Percentiles rank a stretch among this genome's conserved stretches.
Evolutionary conservation across 2,797 vertebrate species (phyloP).

Genomic region (Morus bassanus): DNA sequence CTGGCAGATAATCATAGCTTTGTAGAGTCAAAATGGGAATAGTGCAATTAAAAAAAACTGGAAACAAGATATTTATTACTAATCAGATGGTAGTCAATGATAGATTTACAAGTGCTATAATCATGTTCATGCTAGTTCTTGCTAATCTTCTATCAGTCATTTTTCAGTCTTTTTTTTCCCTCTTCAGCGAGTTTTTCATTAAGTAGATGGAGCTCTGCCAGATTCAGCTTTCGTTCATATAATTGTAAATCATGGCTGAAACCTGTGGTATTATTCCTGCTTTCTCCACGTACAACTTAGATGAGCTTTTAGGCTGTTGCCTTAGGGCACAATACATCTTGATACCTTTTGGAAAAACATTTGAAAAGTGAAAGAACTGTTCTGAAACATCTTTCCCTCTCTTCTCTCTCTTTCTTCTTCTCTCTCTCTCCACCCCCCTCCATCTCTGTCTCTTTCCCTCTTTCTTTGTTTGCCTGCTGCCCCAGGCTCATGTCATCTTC

Average conservation of each 20-base stretch:
- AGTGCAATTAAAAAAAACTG: not conserved
- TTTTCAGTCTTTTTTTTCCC: not conserved
- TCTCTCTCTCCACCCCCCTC: too few species aligned
- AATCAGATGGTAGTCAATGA: conserved; percentile 21
- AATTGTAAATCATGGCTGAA: conserved; percentile 39
- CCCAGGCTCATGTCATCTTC: not conserved
- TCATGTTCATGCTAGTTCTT: conserved; percentile 17
- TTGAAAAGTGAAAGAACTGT: not conserved
- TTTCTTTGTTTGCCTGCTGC: not conserved
- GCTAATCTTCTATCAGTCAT: conserved; percentile 1
- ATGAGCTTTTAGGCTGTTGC: conserved; percentile 21
- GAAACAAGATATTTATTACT: not conserved
- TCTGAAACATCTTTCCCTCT: not conserved
- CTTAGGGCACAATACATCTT: conserved; percentile 11
- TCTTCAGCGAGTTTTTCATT: conserved; percentile 45
- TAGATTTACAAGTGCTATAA: not conserved
- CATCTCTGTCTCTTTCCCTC: not conserved
- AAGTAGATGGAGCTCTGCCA: conserved; percentile 46
- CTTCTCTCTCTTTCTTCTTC: not conserved
- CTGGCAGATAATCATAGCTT: not conserved
- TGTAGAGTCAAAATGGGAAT: not conserved
- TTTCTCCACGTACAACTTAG: not conserved
- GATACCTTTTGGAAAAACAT: conserved; percentile 3
- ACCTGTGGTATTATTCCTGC: conserved; percentile 13
- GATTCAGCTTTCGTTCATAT: conserved; percentile 26